These are phyloP conservation scores for Dryas iulia DNA, from an alignment of 1,140 invertebrate genomes.

Conservation along the genomic window DNA sequence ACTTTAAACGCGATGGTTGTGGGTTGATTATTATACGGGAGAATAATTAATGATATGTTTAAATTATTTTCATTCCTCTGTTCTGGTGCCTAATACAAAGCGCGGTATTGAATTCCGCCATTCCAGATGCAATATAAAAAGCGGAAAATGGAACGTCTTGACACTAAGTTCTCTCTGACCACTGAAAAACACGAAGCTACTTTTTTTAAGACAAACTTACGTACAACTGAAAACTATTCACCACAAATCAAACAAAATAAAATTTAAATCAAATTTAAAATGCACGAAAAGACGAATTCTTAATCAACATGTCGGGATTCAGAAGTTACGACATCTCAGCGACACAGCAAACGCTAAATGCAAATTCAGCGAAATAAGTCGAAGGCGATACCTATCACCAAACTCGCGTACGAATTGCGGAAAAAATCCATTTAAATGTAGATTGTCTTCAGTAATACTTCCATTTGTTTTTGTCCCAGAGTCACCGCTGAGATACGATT, in stretches of 20 bases:
- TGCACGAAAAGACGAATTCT: background rate
- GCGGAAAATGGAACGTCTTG: too few relatives aligned
- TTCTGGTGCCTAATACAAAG: too few relatives aligned
- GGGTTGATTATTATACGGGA: too few relatives aligned
- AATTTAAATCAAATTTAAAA: background rate
- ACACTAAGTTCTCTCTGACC: too few relatives aligned
- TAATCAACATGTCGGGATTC: conserved; percentile 11
- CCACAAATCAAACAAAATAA: background rate
- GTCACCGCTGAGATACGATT: conserved; percentile 57
- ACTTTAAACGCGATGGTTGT: too few relatives aligned
- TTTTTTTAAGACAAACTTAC: too few relatives aligned
- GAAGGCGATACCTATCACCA: conserved; percentile 60
- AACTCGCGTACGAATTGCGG: conserved; percentile 43
- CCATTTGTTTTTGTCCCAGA: conserved; percentile 72
- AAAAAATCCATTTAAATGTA: conserved; percentile 54
- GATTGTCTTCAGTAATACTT: conserved; percentile 75
- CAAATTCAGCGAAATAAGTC: conserved; percentile 58
- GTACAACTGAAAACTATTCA: too few relatives aligned
- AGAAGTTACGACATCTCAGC: conserved; percentile 14
- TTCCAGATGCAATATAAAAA: too few relatives aligned
- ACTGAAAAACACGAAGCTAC: too few relatives aligned
- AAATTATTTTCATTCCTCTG: too few relatives aligned
- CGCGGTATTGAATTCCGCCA: too few relatives aligned
- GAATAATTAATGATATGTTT: too few relatives aligned
- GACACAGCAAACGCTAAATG: conserved; percentile 29